phyloP scores from a whole-genome alignment of 1,140 invertebrate species.

The Drosophila quadrilineata region DNA sequence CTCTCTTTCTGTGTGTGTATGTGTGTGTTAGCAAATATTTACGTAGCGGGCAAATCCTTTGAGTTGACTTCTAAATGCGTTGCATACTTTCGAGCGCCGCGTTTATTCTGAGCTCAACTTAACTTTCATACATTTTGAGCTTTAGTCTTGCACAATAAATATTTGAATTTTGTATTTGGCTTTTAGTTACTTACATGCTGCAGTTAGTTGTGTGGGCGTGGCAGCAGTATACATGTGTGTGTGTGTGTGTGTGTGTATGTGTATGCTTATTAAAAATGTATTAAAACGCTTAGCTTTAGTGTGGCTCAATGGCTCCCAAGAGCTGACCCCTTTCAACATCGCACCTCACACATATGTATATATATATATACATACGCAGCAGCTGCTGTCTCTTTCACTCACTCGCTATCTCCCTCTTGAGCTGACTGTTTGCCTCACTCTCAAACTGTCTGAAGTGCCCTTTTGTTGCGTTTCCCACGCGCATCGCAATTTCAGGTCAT shows the following conservation, averaged over 20 bases:
- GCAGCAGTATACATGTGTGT: background rate
- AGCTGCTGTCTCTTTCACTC: background rate
- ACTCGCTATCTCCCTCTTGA: background rate
- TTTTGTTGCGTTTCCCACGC: constrained; percentile 36
- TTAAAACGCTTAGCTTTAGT: constrained; percentile 41
- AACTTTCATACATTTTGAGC: background rate
- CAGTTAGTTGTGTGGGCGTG: constrained; percentile 4
- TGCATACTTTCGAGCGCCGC: no score
- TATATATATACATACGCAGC: background rate
- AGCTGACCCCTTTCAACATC: background rate
- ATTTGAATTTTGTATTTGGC: no score
- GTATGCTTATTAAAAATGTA: constrained; percentile 48
- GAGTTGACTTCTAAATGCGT: no score
- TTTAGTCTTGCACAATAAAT: background rate
- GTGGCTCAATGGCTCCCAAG: constrained; percentile 14
- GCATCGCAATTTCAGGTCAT: constrained; percentile 39
- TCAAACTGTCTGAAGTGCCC: constrained; percentile 19
- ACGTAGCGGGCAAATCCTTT: no score
- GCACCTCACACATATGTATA: background rate
- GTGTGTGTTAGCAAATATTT: no score
- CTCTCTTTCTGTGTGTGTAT: no score
- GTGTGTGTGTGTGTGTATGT: no score
- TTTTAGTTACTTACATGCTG: no score
- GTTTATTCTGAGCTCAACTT: no score
- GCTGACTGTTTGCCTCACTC: background rate